Evolutionary conservation across 2,888 invertebrate species (phyloP), one percentile per base, ranked within the genome.

Genomic region (Cantharis lateralis): DNA sequence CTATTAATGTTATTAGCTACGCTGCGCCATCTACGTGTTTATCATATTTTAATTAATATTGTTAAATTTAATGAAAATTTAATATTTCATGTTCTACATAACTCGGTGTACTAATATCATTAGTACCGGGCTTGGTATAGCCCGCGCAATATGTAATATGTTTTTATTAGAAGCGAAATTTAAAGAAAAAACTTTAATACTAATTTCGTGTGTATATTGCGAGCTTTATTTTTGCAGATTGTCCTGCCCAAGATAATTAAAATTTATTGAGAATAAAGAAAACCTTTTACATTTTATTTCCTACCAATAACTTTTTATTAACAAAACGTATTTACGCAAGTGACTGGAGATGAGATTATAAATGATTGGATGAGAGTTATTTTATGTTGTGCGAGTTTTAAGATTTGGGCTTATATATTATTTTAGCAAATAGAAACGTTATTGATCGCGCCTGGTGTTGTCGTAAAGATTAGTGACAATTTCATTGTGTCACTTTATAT

Each of bases 1-100:
- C 64, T 76, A 66, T 70, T 76, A 76, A 71, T 68, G 75, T 28
- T 75, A 68, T 71, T 71, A 75, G 16, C 71, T 61, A 18, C 20
- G 68, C 72, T 32, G 72, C 68, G 72, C 70, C 72, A 70, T 62
- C 70, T 32, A 72, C 72, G 72, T 76, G 76, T 74, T 74, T 77
- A 74, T 77, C 74, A 74, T 77, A 77, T 68, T 77, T 77, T 77
- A 77, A 77, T 77, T 77, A 77, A 74, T 71, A 32, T 71, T 74
- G 71, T 77, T 74, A 71, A 32, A 74, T 74, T 77, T 77, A 77
- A 77, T 77, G 77, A 77, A 77, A 77, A 77, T 77, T 77, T 77
- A 77, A 77, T 74, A 77, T 77, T 71, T 62, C 61, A 70, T 71
- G 15, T 73, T 68, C 32, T 7, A n/a, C 48, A 48, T 48, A 48